Evolutionary conservation across 2,888 invertebrate genomes (phyloP).

Genomic region (Microctonus aethiopoides): DNA sequence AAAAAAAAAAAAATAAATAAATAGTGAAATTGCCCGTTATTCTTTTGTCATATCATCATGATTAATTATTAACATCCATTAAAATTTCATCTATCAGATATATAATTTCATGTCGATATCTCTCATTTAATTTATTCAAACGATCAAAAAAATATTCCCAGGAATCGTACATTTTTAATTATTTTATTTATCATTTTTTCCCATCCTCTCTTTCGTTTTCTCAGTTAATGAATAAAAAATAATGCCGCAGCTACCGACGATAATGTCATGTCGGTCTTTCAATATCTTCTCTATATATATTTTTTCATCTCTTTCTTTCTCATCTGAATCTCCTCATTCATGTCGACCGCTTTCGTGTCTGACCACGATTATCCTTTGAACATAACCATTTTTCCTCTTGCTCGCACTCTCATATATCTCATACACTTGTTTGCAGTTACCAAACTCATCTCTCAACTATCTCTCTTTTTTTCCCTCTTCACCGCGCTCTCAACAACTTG

Average conservation of each 20-base stretch:
- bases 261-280: slow-evolving; percentile 21
- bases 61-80: background rate
- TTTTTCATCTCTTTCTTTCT: background rate
- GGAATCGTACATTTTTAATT: background rate
- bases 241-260: background rate
- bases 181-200: background rate
- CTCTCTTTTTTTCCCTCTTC: background rate
- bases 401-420: slow-evolving; percentile 4
- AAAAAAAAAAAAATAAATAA: background rate
- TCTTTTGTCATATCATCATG: background rate
- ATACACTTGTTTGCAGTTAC: slow-evolving; percentile 3
- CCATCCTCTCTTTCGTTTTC: background rate
- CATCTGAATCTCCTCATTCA: slow-evolving; percentile 21
- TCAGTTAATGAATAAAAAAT: background rate
- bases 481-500: background rate
- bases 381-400: slow-evolving; percentile 14
- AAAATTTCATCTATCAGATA: background rate
- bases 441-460: background rate
- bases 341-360: slow-evolving; percentile 28
- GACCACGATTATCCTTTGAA: slow-evolving; percentile 20
- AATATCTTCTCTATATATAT: background rate
- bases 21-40: background rate
- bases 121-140: background rate
- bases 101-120: background rate
- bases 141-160: background rate